phyloP scores from a whole-genome alignment of 2,113 vertebrate species.

The Gymnogyps californianus region DNA sequence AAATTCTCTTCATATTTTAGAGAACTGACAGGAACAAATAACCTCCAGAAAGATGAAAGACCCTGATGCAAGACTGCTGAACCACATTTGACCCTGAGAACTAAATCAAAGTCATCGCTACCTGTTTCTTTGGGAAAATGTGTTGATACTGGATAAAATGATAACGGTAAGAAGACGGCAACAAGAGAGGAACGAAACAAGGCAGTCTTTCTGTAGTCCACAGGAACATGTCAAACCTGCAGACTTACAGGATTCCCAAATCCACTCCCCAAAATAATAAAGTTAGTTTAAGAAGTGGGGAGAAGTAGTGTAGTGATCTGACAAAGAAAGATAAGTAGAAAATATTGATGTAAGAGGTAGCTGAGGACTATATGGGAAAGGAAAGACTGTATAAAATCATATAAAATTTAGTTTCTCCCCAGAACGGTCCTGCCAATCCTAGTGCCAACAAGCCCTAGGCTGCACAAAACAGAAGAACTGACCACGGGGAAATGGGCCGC shows the following conservation, averaged over 20 bases:
- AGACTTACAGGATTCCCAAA: neutral
- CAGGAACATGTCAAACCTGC: neutral
- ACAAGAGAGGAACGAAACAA: neutral
- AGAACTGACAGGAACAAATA: neutral
- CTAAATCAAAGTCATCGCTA: neutral
- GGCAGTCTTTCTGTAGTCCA: neutral
- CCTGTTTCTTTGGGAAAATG: neutral
- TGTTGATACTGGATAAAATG: neutral
- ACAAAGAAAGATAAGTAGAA: neutral
- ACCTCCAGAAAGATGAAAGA: neutral
- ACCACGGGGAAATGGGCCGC: fast-evolving
- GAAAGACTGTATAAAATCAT: neutral
- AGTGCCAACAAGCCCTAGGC: neutral
- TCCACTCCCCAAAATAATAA: neutral
- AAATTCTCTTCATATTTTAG: neutral
- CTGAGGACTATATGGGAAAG: neutral
- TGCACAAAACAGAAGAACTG: neutral
- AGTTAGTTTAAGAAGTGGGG: neutral
- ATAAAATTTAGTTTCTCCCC: neutral
- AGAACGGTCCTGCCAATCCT: neutral
- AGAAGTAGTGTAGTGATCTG: neutral
- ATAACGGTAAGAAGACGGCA: neutral
- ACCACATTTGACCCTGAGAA: neutral
- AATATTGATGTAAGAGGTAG: neutral
- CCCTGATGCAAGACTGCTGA: neutral